These are phyloP conservation scores for Pseudochromis fuscus DNA, from an alignment of 2,797 vertebrate species.

Conservation along the genomic window DNA sequence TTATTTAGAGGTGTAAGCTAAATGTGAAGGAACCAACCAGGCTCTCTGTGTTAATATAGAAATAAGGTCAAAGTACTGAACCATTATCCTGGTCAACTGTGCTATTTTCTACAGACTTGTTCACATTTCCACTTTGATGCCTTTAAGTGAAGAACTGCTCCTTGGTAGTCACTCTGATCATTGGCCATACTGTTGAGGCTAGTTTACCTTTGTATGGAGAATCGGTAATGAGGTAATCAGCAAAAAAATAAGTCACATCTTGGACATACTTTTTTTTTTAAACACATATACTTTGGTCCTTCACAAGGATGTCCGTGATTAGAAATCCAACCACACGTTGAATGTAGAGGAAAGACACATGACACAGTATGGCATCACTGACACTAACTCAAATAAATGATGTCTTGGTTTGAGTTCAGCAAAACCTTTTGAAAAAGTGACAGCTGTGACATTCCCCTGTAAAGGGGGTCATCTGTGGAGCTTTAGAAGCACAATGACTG, in stretches of 20 bases:
- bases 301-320: neutral
- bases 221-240: neutral
- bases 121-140: no score
- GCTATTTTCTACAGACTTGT: no score
- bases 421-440: neutral
- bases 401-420: neutral
- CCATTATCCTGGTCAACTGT: no score
- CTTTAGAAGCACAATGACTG: neutral
- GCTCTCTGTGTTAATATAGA: neutral
- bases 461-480: neutral
- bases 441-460: neutral
- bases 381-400: neutral
- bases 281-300: constrained; percentile 28
- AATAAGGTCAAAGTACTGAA: no score
- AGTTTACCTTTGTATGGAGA: neutral
- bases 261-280: neutral
- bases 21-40: neutral
- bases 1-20: neutral
- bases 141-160: no score
- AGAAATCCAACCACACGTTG: neutral
- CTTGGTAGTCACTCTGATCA: no score
- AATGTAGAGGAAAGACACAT: neutral
- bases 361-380: neutral
- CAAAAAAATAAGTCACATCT: neutral
- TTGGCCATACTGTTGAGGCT: no score